Percentiles rank a stretch among this genome's conserved stretches.
phyloP scores from a whole-genome alignment of 2,113 vertebrate genomes.

The Vicugna pacos region DNA sequence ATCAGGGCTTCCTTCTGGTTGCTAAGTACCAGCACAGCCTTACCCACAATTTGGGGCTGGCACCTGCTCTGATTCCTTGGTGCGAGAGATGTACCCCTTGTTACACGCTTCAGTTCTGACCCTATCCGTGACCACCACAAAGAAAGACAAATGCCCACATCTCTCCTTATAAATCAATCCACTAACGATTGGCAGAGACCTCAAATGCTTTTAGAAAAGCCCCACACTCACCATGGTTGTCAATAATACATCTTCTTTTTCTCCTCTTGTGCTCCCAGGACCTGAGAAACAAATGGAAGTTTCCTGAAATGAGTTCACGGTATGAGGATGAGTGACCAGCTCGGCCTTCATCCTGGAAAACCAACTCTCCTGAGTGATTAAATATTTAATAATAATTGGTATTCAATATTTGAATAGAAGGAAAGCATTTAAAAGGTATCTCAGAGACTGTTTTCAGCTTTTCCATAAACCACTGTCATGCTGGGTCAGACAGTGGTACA shows the following conservation, averaged over 20 bases:
- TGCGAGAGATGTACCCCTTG: background rate
- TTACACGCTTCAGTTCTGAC: background rate
- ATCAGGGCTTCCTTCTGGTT: background rate
- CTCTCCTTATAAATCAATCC: background rate
- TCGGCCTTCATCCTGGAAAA: slow-evolving; percentile 60
- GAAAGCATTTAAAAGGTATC: slow-evolving; percentile 55
- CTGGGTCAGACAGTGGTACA: background rate
- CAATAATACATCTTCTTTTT: slow-evolving; percentile 93
- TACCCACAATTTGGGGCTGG: background rate
- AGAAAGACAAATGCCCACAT: background rate
- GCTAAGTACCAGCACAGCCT: background rate
- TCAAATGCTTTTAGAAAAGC: background rate
- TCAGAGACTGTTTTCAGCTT: slow-evolving; percentile 32
- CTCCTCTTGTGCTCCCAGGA: slow-evolving; percentile 87
- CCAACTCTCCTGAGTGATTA: slow-evolving; percentile 43
- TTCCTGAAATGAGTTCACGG: background rate
- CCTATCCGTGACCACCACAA: background rate
- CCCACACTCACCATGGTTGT: slow-evolving; percentile 93
- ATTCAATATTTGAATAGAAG: slow-evolving; percentile 60
- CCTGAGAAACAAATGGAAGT: slow-evolving; percentile 87
- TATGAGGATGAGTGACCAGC: background rate
- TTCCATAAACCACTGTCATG: background rate
- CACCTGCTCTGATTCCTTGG: background rate
- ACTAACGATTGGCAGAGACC: background rate
- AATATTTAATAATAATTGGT: slow-evolving; percentile 69